Evolutionary conservation across 1,140 invertebrate species (phyloP).

Genomic region (Bombus consobrinus): DNA sequence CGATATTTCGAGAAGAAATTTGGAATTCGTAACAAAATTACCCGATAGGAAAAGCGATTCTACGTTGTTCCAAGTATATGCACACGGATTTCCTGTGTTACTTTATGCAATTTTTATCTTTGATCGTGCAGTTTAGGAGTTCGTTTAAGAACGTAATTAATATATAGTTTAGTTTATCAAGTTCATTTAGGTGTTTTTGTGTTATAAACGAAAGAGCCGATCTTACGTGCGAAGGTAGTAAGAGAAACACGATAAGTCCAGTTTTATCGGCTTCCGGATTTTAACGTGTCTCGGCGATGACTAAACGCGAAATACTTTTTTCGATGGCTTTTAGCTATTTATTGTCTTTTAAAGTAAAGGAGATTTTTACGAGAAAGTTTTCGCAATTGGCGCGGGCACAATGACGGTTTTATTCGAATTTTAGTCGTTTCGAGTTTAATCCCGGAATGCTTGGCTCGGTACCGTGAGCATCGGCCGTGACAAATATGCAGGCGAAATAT

Average conservation of each 20-base stretch:
- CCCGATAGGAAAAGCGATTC: neutral
- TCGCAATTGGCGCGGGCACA: neutral
- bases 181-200: too few species aligned
- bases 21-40: neutral
- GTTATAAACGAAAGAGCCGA: too few species aligned
- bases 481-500: neutral
- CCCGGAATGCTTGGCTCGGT: neutral
- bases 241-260: too few species aligned
- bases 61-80: too few species aligned
- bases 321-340: neutral
- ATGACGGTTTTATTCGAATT: neutral
- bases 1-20: neutral
- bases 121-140: neutral
- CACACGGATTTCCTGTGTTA: too few species aligned
- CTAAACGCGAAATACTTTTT: neutral
- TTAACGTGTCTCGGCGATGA: neutral
- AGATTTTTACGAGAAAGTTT: neutral
- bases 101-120: neutral
- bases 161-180: neutral
- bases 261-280: too few species aligned
- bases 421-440: neutral
- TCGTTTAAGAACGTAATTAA: neutral
- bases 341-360: neutral
- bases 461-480: slow-evolving; percentile 1
- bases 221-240: too few species aligned